phyloP scores from a whole-genome alignment of 2,888 invertebrate genomes.

The Leucophenga montana region DNA sequence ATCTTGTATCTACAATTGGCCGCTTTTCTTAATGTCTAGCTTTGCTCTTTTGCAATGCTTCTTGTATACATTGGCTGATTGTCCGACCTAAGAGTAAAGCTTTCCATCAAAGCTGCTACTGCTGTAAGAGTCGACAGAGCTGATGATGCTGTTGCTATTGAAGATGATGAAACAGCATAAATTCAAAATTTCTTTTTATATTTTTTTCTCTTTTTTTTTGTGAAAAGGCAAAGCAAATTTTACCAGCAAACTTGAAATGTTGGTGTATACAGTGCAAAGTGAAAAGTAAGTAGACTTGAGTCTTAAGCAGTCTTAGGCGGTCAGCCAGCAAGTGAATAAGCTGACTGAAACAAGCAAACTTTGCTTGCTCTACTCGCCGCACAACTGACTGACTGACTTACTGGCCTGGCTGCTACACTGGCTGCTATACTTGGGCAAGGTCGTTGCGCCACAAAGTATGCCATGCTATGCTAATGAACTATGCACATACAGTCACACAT shows the following conservation, averaged over 20 bases:
- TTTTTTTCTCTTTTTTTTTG: background rate
- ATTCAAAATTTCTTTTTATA: background rate
- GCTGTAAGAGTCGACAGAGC: background rate
- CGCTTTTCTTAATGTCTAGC: too few relatives aligned
- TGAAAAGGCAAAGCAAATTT: background rate
- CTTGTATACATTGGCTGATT: too few relatives aligned
- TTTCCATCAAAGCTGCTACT: too few relatives aligned
- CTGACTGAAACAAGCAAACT: background rate
- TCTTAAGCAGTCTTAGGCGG: slow-evolving; percentile 22
- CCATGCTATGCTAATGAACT: background rate
- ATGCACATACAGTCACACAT: background rate
- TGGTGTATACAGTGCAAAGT: background rate
- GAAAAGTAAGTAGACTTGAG: slow-evolving; percentile 23
- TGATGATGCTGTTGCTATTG: background rate
- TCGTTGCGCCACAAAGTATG: slow-evolving; percentile 1
- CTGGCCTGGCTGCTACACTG: too few relatives aligned
- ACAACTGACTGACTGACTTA: too few relatives aligned
- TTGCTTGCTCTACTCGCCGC: background rate
- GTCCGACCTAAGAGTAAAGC: too few relatives aligned
- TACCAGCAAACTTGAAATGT: background rate
- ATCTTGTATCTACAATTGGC: too few relatives aligned
- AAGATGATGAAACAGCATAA: background rate
- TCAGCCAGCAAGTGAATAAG: slow-evolving; percentile 19
- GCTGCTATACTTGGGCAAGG: background rate
- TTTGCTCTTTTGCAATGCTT: too few relatives aligned